phyloP scores from a whole-genome alignment of 2,888 invertebrate genomes.

The Odontocolon sp. region DNA sequence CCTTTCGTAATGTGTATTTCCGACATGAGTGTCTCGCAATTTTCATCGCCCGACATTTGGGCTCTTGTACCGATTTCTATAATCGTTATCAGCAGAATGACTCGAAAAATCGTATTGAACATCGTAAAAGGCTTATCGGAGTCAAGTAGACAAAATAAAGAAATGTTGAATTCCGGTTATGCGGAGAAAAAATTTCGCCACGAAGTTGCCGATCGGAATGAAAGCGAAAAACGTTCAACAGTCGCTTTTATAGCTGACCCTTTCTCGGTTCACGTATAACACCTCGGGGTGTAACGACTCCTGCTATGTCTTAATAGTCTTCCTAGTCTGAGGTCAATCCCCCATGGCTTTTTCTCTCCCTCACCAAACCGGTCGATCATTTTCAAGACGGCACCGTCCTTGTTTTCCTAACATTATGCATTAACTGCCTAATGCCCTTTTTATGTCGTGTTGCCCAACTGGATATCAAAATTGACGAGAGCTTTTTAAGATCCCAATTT shows the following conservation, averaged over 20 bases:
- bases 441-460: constrained; percentile 64
- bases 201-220: constrained; percentile 66
- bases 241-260: constrained; percentile 74
- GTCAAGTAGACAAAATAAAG: background rate
- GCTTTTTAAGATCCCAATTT: background rate
- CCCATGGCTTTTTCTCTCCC: constrained; percentile 61
- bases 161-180: background rate
- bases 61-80: constrained; percentile 53
- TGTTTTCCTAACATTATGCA: constrained; percentile 67
- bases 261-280: constrained; percentile 66
- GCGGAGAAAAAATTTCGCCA: constrained; percentile 20
- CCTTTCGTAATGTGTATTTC: constrained; percentile 94
- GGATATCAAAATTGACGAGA: constrained; percentile 9
- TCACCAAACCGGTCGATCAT: constrained; percentile 52
- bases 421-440: constrained; percentile 70
- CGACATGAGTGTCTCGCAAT: constrained; percentile 92
- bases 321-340: constrained; percentile 61
- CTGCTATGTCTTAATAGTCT: constrained; percentile 74
- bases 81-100: constrained; percentile 31
- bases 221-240: constrained; percentile 66
- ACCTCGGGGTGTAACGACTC: constrained; percentile 69
- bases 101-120: constrained; percentile 30
- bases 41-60: constrained; percentile 84
- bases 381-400: constrained; percentile 40
- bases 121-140: background rate